phyloP scores from a whole-genome alignment of 1,140 invertebrate species.

The Brachionus paranguensis region DNA sequence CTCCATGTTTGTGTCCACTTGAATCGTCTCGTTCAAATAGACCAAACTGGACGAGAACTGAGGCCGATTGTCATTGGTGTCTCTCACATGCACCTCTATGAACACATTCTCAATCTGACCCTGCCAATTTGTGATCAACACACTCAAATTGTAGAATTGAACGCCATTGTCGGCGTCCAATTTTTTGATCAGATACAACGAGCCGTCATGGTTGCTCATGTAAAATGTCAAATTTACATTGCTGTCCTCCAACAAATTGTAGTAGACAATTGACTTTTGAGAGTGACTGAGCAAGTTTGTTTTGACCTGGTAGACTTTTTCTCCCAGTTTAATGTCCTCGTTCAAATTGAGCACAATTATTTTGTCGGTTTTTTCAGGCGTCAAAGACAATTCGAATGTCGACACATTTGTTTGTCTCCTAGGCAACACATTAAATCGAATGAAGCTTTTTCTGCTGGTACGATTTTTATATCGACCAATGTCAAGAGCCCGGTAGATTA shows the following conservation, averaged over 20 bases:
- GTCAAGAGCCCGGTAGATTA: not conserved
- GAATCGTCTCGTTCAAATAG: not conserved
- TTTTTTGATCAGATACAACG: slow-evolving; percentile 16
- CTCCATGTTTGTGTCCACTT: not conserved
- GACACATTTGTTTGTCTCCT: not conserved
- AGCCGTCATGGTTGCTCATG: slow-evolving; percentile 21
- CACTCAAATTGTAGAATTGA: not conserved
- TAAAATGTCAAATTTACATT: slow-evolving; percentile 23
- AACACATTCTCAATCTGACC: slow-evolving; percentile 2
- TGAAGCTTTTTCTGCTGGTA: slow-evolving; percentile 6
- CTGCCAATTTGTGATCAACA: slow-evolving; percentile 12
- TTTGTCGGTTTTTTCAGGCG: not conserved
- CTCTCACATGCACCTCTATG: not conserved
- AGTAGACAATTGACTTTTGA: slow-evolving; percentile 15
- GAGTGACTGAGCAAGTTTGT: not conserved
- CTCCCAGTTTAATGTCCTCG: slow-evolving; percentile 21
- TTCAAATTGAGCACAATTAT: not conserved
- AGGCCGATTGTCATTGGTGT: slow-evolving; percentile 30
- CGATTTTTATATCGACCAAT: slow-evolving; percentile 2
- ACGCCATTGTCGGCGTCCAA: not conserved
- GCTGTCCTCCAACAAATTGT: not conserved
- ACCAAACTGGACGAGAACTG: not conserved
- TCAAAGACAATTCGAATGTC: not conserved
- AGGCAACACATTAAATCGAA: not conserved
- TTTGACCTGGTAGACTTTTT: slow-evolving; percentile 34